phyloP scores from a whole-genome alignment of 2,113 vertebrate genomes.

The Albula goreensis region DNA sequence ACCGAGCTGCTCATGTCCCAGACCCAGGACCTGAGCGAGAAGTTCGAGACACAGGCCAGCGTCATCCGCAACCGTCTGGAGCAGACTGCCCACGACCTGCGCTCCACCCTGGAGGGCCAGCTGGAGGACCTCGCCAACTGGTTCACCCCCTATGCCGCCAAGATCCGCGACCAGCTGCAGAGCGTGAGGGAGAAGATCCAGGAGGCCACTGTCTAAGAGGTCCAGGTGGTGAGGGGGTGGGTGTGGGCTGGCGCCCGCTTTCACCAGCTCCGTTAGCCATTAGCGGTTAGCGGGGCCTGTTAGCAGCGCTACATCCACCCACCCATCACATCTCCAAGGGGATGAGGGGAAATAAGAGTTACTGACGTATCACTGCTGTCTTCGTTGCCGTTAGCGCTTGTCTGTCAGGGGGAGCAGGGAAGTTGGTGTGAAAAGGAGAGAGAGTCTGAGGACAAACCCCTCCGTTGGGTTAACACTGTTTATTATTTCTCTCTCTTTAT shows the following conservation, averaged over 20 bases:
- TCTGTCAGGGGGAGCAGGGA: not conserved
- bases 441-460: not conserved
- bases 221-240: constrained; percentile 25
- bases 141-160: constrained; percentile 59
- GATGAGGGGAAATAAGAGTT: not conserved
- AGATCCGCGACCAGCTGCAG: constrained; percentile 68
- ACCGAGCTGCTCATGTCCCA: constrained; percentile 60
- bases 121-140: constrained; percentile 63
- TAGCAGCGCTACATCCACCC: not conserved
- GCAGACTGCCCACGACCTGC: constrained; percentile 59
- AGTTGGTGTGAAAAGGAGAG: not conserved
- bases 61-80: constrained; percentile 64
- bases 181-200: constrained; percentile 63
- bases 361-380: not conserved
- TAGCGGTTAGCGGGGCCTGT: not conserved
- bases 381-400: not conserved
- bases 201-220: constrained; percentile 50
- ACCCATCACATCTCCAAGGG: not conserved
- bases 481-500: not conserved
- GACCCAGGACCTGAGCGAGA: constrained; percentile 56
- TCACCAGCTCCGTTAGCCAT: not conserved
- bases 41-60: constrained; percentile 62
- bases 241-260: constrained; percentile 10
- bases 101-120: constrained; percentile 61
- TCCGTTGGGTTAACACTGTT: not conserved